Evolutionary conservation across 2,113 vertebrate genomes (phyloP).

Genomic region (Prinia subflava): DNA sequence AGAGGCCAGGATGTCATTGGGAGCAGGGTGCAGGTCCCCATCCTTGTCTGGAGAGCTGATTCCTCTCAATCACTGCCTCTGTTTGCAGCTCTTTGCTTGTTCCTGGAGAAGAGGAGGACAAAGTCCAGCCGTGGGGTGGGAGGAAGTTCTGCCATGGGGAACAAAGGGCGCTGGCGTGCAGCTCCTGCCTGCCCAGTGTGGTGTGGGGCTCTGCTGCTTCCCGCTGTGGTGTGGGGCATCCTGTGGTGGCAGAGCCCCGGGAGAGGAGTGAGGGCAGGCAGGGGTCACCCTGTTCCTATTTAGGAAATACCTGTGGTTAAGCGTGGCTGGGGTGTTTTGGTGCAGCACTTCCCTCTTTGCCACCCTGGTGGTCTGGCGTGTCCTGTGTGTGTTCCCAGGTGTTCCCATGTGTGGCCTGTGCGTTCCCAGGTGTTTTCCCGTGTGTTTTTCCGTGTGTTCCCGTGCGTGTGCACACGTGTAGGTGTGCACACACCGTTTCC

Average conservation of each 20-base stretch:
- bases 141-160: not conserved
- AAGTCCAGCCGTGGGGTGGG: not conserved
- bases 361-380: not conserved
- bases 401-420: not conserved
- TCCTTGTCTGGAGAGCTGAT: accelerated
- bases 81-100: not conserved
- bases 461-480: not conserved
- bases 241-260: not conserved
- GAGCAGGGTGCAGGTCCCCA: not conserved
- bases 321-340: not conserved
- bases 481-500: not conserved
- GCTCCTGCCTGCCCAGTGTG: not conserved
- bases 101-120: not conserved
- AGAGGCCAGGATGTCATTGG: accelerated
- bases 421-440: not conserved
- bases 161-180: not conserved
- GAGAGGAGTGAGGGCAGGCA: not conserved
- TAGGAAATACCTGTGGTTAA: not conserved
- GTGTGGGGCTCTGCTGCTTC: accelerated
- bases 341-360: not conserved
- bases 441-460: not conserved
- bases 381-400: not conserved
- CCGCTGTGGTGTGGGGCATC: too few species aligned
- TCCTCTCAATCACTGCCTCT: accelerated
- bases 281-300: not conserved